Base-by-base conservation (phyloP, 2,797 vertebrate genomes). In the Bovichtus variegatus region DNA sequence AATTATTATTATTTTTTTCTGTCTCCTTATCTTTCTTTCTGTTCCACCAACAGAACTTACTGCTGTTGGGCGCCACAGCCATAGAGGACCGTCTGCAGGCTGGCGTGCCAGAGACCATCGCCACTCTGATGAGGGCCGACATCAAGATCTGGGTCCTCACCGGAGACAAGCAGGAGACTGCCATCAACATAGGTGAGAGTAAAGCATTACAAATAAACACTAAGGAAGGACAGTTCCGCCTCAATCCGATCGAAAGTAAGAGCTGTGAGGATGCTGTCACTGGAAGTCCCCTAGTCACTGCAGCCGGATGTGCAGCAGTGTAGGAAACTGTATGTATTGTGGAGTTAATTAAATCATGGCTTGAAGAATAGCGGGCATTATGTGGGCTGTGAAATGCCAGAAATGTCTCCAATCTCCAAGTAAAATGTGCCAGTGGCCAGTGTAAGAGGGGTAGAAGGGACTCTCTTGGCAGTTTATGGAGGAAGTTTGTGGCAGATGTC, bases 121-220 rank as follows among this genome's bases (percentile, higher is more conserved):
- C 96, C 78, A 97, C 97, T 3, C 93, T 99, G 76, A 95, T 98
- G 90, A 97, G 94, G 90, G 98, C 98, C 21, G 96, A 97, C 90
- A 99, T 99, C 83, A 98, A 97, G 93, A 99, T 99, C 80, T 99
- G 98, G 98, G 96, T 99, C 85, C 95, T 99, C 89, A 99, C 98
- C 0, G 98, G 98, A 59, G 98, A 99, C 94, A 99, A 99, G 82
- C 97, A 98, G 89, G 98, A 99, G 93, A 99, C 98, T 0, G 97
- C 97, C 81, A 95, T 99, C 59, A 99, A 99, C 83, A 99, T 99
- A 87, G 98, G 98, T 99, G 95, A 92, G 83, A 61, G 34, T 36
- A 72, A 64, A 34, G 12, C 19, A 23, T 19, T 69, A 43, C 1
- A 4, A 50, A 57, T 19, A 9, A 49, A 25, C 11, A 51, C 7